A percentile compares a stretch with the other conserved stretches of the same genome.
Evolutionary conservation across 2,797 vertebrate species (phyloP).

Genomic region (Anas bahamensis): DNA sequence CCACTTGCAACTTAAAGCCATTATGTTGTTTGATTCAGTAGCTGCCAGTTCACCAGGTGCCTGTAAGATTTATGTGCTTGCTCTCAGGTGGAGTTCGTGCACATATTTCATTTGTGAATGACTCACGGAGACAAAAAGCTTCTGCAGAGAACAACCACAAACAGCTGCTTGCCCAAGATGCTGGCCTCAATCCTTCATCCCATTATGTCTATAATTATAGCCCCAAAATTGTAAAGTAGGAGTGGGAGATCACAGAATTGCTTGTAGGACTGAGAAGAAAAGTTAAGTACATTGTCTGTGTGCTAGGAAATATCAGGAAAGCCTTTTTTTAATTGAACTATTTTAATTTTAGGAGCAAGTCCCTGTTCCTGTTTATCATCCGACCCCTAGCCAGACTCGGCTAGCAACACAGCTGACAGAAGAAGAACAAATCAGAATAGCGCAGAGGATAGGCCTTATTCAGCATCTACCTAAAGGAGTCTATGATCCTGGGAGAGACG

Average conservation of each 20-base stretch:
- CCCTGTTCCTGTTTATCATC: slow-evolving; percentile 89
- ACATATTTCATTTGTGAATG: neutral
- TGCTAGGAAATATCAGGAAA: neutral
- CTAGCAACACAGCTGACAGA: slow-evolving; percentile 91
- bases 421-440: slow-evolving; percentile 91
- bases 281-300: accelerated
- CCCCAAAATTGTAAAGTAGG: neutral
- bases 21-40: neutral
- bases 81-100: neutral
- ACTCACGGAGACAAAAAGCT: neutral
- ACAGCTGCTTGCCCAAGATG: neutral
- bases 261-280: neutral
- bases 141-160: neutral
- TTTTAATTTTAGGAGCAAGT: slow-evolving; percentile 84
- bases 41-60: neutral
- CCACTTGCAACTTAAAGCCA: neutral
- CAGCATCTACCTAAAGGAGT: slow-evolving; percentile 91
- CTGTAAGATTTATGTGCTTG: neutral
- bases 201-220: neutral
- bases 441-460: slow-evolving; percentile 90
- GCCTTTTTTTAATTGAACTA: neutral
- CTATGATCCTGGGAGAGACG: slow-evolving; percentile 88
- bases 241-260: neutral
- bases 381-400: slow-evolving; percentile 89
- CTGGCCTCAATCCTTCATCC: neutral